Evolutionary conservation across 1,140 invertebrate species (phyloP).

Genomic region (Heliothis subflexa): DNA sequence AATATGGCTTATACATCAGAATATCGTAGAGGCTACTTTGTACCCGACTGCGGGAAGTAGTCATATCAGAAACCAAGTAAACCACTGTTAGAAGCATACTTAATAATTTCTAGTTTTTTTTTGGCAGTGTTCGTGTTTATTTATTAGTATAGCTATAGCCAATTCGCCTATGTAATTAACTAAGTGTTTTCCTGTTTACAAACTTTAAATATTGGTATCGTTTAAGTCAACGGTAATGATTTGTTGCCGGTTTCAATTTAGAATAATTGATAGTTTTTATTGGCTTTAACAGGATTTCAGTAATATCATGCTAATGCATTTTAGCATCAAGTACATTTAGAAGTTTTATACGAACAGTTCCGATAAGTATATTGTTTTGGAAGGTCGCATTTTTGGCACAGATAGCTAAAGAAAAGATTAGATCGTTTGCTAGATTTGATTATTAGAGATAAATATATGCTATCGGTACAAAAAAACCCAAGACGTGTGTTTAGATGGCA

Average conservation of each 20-base stretch:
- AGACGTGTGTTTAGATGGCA: neutral
- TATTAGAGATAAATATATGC: neutral
- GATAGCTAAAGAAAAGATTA: too few relatives aligned
- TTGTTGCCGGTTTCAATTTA: conserved; percentile 2
- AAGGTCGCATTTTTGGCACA: neutral
- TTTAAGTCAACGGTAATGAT: conserved; percentile 1
- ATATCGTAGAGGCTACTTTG: too few relatives aligned
- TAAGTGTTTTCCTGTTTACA: conserved; percentile 16
- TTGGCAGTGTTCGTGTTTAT: too few relatives aligned
- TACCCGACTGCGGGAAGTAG: too few relatives aligned
- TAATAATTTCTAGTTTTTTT: too few relatives aligned
- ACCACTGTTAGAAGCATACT: too few relatives aligned
- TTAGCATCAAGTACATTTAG: neutral
- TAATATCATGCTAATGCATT: neutral
- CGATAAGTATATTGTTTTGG: neutral
- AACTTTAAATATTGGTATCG: conserved; percentile 4
- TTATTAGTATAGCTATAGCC: too few relatives aligned
- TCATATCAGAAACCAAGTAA: too few relatives aligned
- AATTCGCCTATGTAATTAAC: too few relatives aligned
- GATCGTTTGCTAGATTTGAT: neutral
- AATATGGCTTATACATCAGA: too few relatives aligned
- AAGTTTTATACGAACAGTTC: neutral
- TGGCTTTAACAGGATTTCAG: neutral
- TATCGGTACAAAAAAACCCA: conserved; percentile 11
- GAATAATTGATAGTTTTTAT: conserved; percentile 21